Conservation (phyloP, 1,140 invertebrate genomes). For the Eueides isabella region DNA sequence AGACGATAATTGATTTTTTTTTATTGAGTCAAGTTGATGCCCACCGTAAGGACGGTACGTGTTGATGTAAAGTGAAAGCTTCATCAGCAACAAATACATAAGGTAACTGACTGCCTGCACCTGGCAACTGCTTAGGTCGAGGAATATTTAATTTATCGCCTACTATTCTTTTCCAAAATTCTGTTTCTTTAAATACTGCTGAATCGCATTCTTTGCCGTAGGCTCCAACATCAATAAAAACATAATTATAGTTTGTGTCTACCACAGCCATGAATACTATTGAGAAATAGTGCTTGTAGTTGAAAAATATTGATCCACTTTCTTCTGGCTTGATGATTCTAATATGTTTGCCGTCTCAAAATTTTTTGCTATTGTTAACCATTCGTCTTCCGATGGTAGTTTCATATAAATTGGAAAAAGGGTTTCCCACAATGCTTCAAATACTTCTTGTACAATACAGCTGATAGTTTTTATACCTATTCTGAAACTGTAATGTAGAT, state of each 20-base stretch:
- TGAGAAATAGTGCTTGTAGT: slow-evolving; percentile 55
- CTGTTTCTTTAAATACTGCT: slow-evolving; percentile 40
- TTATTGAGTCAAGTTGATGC: slow-evolving; percentile 49
- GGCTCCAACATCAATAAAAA: slow-evolving; percentile 65
- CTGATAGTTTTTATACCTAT: slow-evolving; percentile 41
- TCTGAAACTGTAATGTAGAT: slow-evolving; percentile 49
- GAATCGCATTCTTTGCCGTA: slow-evolving; percentile 66
- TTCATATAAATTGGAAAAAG: slow-evolving; percentile 41
- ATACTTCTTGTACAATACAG: slow-evolving; percentile 51
- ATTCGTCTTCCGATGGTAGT: slow-evolving; percentile 52
- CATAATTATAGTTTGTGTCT: slow-evolving; percentile 66
- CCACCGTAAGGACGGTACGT: slow-evolving; percentile 63
- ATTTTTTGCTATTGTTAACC: slow-evolving; percentile 50
- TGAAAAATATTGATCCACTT: slow-evolving; percentile 59
- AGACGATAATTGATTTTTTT: slow-evolving; percentile 74
- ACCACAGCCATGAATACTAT: slow-evolving; percentile 68
- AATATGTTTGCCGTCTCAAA: slow-evolving; percentile 70
- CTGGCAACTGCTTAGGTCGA: slow-evolving; percentile 17
- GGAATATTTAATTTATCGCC: slow-evolving; percentile 41
- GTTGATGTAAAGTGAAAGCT: slow-evolving; percentile 29
- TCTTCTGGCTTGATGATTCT: slow-evolving; percentile 49
- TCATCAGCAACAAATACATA: slow-evolving; percentile 38
- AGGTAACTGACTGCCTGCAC: slow-evolving; percentile 36
- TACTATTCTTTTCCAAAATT: slow-evolving; percentile 36
- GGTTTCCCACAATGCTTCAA: slow-evolving; percentile 54